Conservation (phyloP, 2,797 vertebrate species). For the Phataginus tetradactyla region DNA sequence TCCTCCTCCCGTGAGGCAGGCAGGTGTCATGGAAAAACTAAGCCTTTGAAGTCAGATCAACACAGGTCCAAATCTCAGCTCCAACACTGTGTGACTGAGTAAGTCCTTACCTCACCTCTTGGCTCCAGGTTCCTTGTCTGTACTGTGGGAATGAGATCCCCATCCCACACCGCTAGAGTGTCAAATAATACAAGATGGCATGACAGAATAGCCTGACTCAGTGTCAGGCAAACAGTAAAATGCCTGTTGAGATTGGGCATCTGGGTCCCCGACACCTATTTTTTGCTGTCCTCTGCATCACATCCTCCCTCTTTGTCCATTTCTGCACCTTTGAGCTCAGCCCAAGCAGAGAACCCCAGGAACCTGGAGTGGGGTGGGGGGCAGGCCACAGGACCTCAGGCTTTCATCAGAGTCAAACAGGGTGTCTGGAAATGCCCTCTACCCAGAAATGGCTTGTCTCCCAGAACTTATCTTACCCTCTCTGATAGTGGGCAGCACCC, state of each 20-base stretch:
- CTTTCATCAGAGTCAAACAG: constrained; percentile 16
- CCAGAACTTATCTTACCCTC: constrained; percentile 61
- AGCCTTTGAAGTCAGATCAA: background rate
- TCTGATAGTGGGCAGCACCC: constrained; percentile 62
- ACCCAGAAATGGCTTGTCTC: constrained; percentile 55
- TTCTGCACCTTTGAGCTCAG: background rate
- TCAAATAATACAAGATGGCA: background rate
- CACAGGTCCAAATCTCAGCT: background rate
- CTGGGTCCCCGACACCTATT: background rate
- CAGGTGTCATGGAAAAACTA: background rate
- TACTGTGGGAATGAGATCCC: background rate
- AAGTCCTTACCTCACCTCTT: background rate
- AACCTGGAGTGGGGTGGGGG: background rate
- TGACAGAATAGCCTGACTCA: background rate
- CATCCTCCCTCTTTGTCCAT: background rate
- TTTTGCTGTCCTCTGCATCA: background rate
- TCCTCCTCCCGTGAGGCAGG: background rate
- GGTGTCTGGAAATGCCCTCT: background rate
- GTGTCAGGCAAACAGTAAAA: background rate
- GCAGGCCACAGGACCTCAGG: background rate
- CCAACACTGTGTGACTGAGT: background rate
- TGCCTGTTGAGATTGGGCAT: background rate
- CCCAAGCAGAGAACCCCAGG: background rate
- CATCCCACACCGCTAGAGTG: background rate
- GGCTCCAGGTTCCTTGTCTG: background rate